Conservation (phyloP, 2,113 vertebrate genomes). For the Perccottus glenii region DNA sequence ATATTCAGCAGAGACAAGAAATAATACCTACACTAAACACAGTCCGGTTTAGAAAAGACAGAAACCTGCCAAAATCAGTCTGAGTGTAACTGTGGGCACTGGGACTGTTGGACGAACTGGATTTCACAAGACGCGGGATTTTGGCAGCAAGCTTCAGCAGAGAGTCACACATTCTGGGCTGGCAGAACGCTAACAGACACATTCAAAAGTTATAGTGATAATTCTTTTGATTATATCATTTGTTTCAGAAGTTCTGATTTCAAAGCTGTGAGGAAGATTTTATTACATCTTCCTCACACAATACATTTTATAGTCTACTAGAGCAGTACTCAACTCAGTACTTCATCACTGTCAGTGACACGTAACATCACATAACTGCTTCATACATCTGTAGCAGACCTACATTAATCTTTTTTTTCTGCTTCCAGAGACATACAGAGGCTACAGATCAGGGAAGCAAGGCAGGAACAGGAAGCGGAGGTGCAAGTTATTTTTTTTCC, state of each 20-base stretch:
- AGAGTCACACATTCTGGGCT: slow-evolving; percentile 61
- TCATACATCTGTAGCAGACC: too few species aligned
- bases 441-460: too few species aligned
- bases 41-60: too few species aligned
- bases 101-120: slow-evolving; percentile 7
- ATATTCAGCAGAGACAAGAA: background rate
- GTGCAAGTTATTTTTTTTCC: too few species aligned
- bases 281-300: background rate
- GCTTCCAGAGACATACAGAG: too few species aligned
- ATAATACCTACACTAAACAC: background rate
- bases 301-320: too few species aligned
- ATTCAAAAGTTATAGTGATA: slow-evolving; percentile 15
- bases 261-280: background rate
- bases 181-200: slow-evolving; percentile 40
- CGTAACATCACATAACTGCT: too few species aligned
- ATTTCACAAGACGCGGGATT: slow-evolving; percentile 32
- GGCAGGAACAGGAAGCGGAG: too few species aligned
- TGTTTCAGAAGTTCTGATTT: slow-evolving; percentile 28
- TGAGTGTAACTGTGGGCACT: background rate
- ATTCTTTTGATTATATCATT: slow-evolving; percentile 54
- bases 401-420: too few species aligned
- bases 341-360: too few species aligned
- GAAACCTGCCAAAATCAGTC: too few species aligned
- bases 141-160: slow-evolving; percentile 48
- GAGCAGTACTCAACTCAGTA: too few species aligned